phyloP scores from a whole-genome alignment of 2,888 invertebrate genomes.

The Pristionchus entomophagus region DNA sequence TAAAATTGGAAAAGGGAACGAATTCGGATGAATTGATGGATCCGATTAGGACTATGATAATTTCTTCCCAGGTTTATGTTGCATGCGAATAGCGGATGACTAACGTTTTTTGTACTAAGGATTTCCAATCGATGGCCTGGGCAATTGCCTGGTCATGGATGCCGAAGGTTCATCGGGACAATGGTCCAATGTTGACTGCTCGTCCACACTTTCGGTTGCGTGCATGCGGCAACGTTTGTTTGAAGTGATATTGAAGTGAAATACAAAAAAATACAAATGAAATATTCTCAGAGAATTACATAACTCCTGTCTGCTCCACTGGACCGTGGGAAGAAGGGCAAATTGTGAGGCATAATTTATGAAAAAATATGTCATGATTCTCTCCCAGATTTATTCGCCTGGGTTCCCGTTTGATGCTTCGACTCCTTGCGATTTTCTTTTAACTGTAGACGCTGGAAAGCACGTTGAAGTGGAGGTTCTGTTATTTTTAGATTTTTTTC shows the following conservation, averaged over 20 bases:
- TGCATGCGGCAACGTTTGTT: neutral
- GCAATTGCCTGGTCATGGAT: neutral
- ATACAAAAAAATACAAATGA: neutral
- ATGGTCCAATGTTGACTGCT: neutral
- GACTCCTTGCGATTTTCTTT: too few relatives aligned
- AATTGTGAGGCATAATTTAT: neutral
- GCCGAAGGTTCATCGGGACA: neutral
- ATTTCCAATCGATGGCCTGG: neutral
- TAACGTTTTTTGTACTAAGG: too few relatives aligned
- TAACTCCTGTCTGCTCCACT: neutral
- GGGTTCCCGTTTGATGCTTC: too few relatives aligned
- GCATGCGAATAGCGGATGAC: too few relatives aligned
- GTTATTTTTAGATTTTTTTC: too few relatives aligned
- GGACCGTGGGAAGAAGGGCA: neutral
- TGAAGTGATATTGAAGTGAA: neutral
- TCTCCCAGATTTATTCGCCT: neutral
- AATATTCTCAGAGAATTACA: neutral
- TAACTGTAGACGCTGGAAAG: neutral
- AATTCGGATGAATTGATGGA: too few relatives aligned
- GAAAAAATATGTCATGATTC: neutral
- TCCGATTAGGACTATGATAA: too few relatives aligned
- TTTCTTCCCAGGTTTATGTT: too few relatives aligned
- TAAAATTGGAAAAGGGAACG: too few relatives aligned
- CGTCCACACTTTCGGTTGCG: neutral
- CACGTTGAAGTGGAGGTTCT: neutral